Evolutionary conservation across 2,888 invertebrate genomes (phyloP), one percentile per base, ranked within the genome.

Genomic region (Drosophila emarginata): DNA sequence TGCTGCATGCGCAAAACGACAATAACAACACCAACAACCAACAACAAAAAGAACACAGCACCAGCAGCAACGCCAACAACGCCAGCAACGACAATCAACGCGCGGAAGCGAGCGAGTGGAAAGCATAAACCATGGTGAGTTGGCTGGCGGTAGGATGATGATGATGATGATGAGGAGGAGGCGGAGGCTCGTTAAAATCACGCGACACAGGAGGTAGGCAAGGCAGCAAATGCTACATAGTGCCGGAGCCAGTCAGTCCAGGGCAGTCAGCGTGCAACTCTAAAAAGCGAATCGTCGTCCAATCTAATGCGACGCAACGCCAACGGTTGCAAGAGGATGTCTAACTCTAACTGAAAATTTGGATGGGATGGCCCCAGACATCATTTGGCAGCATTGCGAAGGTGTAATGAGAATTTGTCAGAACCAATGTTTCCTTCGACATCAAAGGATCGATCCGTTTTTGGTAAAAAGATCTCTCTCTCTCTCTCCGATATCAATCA

Each of bases 101-200:
- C 82, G 83, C 85, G 85, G 76, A 82, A 83, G 80, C 83, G 65
- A 77, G 77, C 75, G 72, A 79, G 82, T 80, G 80, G 79, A 85
- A 82, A 84, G 84, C 84, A 83, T 83, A 83, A 84, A 84, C 76
- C 84, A 84, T 81, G 81, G 76, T 71, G 74, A 69, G 80, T 69
- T 78, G 78, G 75, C 36, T 39, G 40, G 64, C 15, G 26, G 61
- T 40, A 28, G 57, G 15, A 50, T 45, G 36, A n/a, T 58, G 32
- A 21, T 18, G 32, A 58, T 39, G 51, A 37, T 37, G 12, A 39
- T 39, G 66, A 52, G 21, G 37, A 23, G 61, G 28, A 54, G 54
- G 62, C 37, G 36, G 80, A 84, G 82, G 81, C 80, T 84, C 84
- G 82, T 82, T 82, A 84, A 82, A 82, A 82, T 84, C 84, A 84